Evolutionary conservation across 2,888 invertebrate genomes (phyloP), one percentile per base, ranked within the genome.

Genomic region (Dicyrtoma fusca): DNA sequence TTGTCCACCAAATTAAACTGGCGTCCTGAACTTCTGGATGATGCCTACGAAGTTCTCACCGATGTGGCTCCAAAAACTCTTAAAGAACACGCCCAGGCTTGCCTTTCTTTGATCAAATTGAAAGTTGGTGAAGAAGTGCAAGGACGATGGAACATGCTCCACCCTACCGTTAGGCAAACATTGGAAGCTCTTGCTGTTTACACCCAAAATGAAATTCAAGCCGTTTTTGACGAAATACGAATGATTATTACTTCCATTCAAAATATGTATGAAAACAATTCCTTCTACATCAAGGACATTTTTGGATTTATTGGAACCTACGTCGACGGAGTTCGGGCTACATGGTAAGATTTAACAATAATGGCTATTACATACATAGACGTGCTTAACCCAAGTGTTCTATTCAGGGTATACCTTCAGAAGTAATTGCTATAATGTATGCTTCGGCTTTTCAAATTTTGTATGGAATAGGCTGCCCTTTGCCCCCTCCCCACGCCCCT

Each of bases 1-100:
- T 73, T 83, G 3, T 81, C 81, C 44, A 79, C 80, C 1, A 76
- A 77, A 19, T 53, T 82, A 1, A 74, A 77, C 8, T 83, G 83
- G 83, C 78, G 81, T 13, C 79, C 81, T 1, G 81, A 81, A 21
- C 69, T 81, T 1, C 10, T 80, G 8, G 73, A 79, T 25, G 81
- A 81, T 19, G 62, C 79, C 44, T 57, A 69, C 23, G 59, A 62
- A 21, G 64, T 69, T n/a, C 34, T 78, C 44, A 53, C 74, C 13
- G 44, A 14, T 8, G 44, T 44, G 10, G 26, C 49, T 5, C 66
- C 69, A 17, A 57, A n/a, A 8, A 26, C 64, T 1, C 17, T 77
- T n/a, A 59, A 45, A 13, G 64, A 69, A n/a, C 45, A 61, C 13
- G 21, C 71, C 51, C 45, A 47, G 19, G 23, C 49, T 8, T 34